These are phyloP conservation scores for Ctenopoma multispine DNA, from an alignment of 2,797 vertebrate genomes.

Conservation along the genomic window DNA sequence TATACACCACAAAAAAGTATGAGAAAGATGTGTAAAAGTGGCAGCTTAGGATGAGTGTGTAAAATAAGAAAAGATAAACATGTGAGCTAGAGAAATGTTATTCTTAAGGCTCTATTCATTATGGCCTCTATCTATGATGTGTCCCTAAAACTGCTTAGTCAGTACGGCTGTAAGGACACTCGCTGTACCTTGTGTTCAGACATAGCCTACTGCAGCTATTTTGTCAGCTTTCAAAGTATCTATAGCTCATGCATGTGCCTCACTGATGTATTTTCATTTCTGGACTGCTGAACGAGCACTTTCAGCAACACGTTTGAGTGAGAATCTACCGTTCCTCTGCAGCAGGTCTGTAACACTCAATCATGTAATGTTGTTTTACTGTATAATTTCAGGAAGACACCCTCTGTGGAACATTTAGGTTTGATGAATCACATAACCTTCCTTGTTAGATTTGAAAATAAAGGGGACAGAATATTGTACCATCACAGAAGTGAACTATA, in stretches of 20 bases:
- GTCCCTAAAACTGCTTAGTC: constrained; percentile 41
- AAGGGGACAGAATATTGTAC: background rate
- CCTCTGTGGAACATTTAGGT: background rate
- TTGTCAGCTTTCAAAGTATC: constrained; percentile 30
- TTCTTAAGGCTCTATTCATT: constrained; percentile 39
- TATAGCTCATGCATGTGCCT: constrained; percentile 11
- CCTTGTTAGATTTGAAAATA: background rate
- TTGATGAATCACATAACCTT: background rate
- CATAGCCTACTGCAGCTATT: constrained; percentile 23
- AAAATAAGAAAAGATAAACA: no score
- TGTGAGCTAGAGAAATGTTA: constrained; percentile 1
- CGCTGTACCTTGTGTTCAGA: constrained; percentile 38
- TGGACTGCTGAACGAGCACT: constrained; percentile 30
- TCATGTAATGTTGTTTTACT: background rate
- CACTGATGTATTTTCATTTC: constrained; percentile 24
- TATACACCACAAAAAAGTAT: background rate
- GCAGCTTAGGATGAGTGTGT: background rate
- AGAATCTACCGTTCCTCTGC: background rate
- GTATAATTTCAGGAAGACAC: background rate
- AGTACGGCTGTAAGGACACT: constrained; percentile 24
- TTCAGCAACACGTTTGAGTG: background rate
- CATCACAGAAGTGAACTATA: background rate
- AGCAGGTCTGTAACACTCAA: background rate
- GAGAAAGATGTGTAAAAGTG: background rate
- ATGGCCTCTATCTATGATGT: constrained; percentile 20